Conservation (phyloP, 2,888 invertebrate species). For the Formica aserva region DNA sequence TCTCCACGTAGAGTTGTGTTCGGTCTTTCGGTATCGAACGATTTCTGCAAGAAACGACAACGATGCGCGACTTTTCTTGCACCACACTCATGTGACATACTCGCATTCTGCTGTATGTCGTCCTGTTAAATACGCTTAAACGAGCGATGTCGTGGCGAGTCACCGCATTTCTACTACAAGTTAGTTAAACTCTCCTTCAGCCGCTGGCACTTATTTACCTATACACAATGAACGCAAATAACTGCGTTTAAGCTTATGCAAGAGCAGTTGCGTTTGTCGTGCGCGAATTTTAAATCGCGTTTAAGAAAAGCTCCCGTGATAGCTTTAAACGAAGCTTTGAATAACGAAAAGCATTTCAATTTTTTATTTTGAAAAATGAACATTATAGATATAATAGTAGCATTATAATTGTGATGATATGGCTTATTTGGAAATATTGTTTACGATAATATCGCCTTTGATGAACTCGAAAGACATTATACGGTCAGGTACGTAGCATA, state of each 20-base stretch:
- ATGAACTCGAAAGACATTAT: conserved; percentile 12
- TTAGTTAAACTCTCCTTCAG: conserved; percentile 79
- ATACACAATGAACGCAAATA: conserved; percentile 75
- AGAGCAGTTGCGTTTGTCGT: conserved; percentile 61
- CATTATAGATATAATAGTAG: background rate
- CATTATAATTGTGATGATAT: conserved; percentile 5
- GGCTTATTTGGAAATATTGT: conserved; percentile 13
- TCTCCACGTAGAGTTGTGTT: conserved; percentile 24
- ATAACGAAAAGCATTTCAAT: background rate
- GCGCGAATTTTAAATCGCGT: conserved; percentile 43
- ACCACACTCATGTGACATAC: conserved; percentile 64
- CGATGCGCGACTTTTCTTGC: conserved; percentile 70
- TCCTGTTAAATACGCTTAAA: conserved; percentile 76
- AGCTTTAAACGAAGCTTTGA: background rate
- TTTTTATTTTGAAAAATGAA: background rate
- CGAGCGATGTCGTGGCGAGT: conserved; percentile 73
- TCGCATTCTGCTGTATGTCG: conserved; percentile 63
- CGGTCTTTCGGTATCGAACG: background rate
- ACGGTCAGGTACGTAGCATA: background rate
- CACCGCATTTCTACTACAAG: conserved; percentile 77
- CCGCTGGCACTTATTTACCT: conserved; percentile 63
- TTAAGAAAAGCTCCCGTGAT: conserved; percentile 38
- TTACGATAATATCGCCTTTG: conserved; percentile 17
- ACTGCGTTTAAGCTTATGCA: conserved; percentile 70
- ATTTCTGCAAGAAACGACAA: conserved; percentile 32